phyloP scores from a whole-genome alignment of 1,140 invertebrate genomes.

The Drosophila equinoxialis region DNA sequence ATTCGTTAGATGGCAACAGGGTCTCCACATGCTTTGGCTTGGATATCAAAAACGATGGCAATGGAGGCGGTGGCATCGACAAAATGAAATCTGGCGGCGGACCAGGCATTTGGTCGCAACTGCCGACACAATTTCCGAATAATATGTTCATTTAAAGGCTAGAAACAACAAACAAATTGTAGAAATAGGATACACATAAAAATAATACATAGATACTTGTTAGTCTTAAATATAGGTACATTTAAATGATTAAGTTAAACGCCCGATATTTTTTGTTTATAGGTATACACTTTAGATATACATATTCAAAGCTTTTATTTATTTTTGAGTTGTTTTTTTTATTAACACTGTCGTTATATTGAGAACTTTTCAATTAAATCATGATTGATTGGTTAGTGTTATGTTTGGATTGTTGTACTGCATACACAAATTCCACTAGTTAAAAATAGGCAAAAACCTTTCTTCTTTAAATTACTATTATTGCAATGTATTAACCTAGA shows the following conservation, averaged over 20 bases:
- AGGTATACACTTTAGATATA: too few relatives aligned
- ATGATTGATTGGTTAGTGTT: too few relatives aligned
- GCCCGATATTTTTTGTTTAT: too few relatives aligned
- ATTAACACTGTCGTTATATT: too few relatives aligned
- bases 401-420: background rate
- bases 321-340: too few relatives aligned
- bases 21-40: constrained; percentile 72
- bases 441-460: background rate
- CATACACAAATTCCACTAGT: background rate
- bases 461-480: too few relatives aligned
- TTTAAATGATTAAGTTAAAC: too few relatives aligned
- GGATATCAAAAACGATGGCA: constrained; percentile 88
- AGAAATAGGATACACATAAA: too few relatives aligned
- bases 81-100: constrained; percentile 92
- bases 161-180: background rate
- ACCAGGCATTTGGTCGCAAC: constrained; percentile 87
- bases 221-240: too few relatives aligned
- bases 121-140: constrained; percentile 82
- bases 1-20: constrained; percentile 84
- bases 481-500: background rate
- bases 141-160: constrained; percentile 57
- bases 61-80: constrained; percentile 91
- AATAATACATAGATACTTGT: too few relatives aligned
- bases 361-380: too few relatives aligned
- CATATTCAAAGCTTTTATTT: too few relatives aligned